Conservation (phyloP, 2,888 invertebrate species). For the Pachymerium ferrugineum region DNA sequence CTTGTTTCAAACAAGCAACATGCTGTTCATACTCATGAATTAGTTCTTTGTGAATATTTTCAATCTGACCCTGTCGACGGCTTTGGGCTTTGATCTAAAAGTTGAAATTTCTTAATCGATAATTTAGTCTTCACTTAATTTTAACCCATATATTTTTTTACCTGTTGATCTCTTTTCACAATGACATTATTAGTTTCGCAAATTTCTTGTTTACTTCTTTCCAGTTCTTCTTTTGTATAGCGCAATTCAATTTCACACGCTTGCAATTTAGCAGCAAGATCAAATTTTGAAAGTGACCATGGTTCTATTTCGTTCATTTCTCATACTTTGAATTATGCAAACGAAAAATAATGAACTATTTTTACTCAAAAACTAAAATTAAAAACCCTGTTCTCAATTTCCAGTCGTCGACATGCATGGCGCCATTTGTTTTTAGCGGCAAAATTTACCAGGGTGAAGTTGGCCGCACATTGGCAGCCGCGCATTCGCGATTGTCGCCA, state of each 20-base stretch:
- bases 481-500: too few species aligned
- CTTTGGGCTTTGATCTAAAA: constrained; percentile 4
- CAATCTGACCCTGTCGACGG: background rate
- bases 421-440: too few species aligned
- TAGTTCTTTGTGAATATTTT: constrained; percentile 20
- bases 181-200: background rate
- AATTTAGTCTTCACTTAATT: background rate
- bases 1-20: background rate
- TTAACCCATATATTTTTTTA: background rate
- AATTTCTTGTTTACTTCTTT: background rate
- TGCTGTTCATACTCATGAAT: constrained; percentile 20
- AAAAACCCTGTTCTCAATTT: too few species aligned
- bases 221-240: background rate
- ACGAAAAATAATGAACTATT: too few species aligned
- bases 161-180: background rate
- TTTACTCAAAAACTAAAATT: too few species aligned
- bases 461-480: too few species aligned
- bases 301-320: background rate
- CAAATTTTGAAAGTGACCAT: background rate
- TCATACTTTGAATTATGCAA: too few species aligned
- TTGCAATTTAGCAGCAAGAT: background rate
- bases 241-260: background rate
- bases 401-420: too few species aligned
- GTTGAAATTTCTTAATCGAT: background rate
- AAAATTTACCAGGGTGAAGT: too few species aligned